phyloP scores from a whole-genome alignment of 2,797 vertebrate genomes.

The Steatocranus sp. region DNA sequence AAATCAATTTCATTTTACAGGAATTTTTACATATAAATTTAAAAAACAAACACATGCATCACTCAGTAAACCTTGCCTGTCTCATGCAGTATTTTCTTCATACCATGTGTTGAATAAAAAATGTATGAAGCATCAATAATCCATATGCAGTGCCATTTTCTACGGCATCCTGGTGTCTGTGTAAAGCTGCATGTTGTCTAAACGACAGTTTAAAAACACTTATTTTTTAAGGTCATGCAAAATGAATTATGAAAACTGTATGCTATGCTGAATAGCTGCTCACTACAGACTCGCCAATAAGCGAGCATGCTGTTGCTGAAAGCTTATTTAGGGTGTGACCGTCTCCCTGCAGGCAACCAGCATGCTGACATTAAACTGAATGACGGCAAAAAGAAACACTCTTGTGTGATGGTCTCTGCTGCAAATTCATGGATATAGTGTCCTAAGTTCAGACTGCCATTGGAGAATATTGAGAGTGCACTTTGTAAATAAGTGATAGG shows the following conservation, averaged over 20 bases:
- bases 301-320: neutral
- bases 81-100: neutral
- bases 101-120: slow-evolving; percentile 55
- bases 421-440: slow-evolving; percentile 22
- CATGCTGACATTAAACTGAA: neutral
- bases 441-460: slow-evolving; percentile 1
- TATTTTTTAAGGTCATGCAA: neutral
- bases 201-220: slow-evolving; percentile 5
- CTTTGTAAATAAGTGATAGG: slow-evolving; percentile 68
- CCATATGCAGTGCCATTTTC: slow-evolving; percentile 19
- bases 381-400: neutral
- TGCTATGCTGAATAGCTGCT: neutral
- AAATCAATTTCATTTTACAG: neutral
- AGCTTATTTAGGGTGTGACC: slow-evolving; percentile 42
- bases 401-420: neutral
- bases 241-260: slow-evolving; percentile 17
- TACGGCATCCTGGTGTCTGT: neutral
- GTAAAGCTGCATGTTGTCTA: neutral
- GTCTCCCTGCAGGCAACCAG: neutral
- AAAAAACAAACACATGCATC: neutral
- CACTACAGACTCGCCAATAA: neutral
- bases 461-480: slow-evolving; percentile 41
- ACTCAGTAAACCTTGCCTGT: slow-evolving; percentile 4
- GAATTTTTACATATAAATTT: fast-evolving
- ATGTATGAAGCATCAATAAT: slow-evolving; percentile 68